Evolutionary conservation across 2,113 vertebrate species (phyloP).

Genomic region (Anoura caudifer): DNA sequence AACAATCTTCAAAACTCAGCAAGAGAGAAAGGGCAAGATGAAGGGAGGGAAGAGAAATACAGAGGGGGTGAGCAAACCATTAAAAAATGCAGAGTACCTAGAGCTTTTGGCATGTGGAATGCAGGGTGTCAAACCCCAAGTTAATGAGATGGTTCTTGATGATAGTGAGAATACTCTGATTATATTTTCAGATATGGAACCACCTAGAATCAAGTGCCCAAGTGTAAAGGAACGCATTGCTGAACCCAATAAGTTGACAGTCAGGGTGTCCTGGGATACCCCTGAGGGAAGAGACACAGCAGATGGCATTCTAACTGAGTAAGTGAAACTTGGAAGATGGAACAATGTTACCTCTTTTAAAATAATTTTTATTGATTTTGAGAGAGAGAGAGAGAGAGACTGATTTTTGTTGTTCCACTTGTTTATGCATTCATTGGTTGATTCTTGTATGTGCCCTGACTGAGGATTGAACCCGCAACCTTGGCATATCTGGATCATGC

Average conservation of each 20-base stretch:
- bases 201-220: slow-evolving; percentile 95
- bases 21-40: not conserved
- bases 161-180: slow-evolving; percentile 7
- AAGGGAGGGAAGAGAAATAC: not conserved
- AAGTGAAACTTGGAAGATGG: slow-evolving; percentile 70
- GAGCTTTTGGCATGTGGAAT: not conserved
- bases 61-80: not conserved
- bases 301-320: slow-evolving; percentile 98
- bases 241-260: slow-evolving; percentile 93
- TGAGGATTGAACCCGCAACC: too few species aligned
- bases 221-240: slow-evolving; percentile 93
- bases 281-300: slow-evolving; percentile 96
- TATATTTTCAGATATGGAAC: slow-evolving; percentile 87
- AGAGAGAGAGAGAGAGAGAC: too few species aligned
- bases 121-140: not conserved
- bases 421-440: too few species aligned
- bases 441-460: too few species aligned
- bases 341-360: not conserved
- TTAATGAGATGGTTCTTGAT: not conserved
- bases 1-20: not conserved
- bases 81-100: not conserved
- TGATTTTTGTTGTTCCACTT: too few species aligned
- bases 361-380: too few species aligned
- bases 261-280: slow-evolving; percentile 95
- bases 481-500: too few species aligned